Percentiles rank a stretch among this genome's conserved stretches.
phyloP scores from a whole-genome alignment of 2,888 invertebrate species.

The Stratiomys singularior region DNA sequence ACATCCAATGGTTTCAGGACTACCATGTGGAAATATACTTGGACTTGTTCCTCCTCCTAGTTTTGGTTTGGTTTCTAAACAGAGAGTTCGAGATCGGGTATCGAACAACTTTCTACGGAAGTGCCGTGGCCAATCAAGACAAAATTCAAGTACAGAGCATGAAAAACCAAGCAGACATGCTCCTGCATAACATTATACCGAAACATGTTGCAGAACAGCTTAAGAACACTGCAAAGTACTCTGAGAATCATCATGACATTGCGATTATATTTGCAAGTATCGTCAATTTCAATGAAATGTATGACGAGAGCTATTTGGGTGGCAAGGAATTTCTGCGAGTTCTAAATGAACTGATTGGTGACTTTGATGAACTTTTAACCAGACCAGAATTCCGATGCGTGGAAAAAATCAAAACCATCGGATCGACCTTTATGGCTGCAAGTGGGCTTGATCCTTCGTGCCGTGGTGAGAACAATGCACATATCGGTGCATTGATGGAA shows the following conservation, averaged over 20 bases:
- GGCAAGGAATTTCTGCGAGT: slow-evolving; percentile 95
- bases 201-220: slow-evolving; percentile 93
- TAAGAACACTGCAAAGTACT: slow-evolving; percentile 92
- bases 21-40: slow-evolving; percentile 81
- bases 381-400: slow-evolving; percentile 84
- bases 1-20: slow-evolving; percentile 62
- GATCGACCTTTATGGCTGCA: slow-evolving; percentile 97
- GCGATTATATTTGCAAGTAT: slow-evolving; percentile 97
- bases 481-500: slow-evolving; percentile 89
- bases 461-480: slow-evolving; percentile 74
- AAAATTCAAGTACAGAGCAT: slow-evolving; percentile 89
- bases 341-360: slow-evolving; percentile 93
- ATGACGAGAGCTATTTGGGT: slow-evolving; percentile 95
- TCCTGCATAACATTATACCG: slow-evolving; percentile 96
- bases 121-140: slow-evolving; percentile 88
- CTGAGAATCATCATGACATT: slow-evolving; percentile 91
- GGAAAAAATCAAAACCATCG: slow-evolving; percentile 98
- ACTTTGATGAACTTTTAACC: slow-evolving; percentile 93
- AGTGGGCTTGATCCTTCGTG: slow-evolving; percentile 89
- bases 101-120: slow-evolving; percentile 91
- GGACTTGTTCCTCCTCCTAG: slow-evolving; percentile 81
- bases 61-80: slow-evolving; percentile 92
- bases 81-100: slow-evolving; percentile 96
- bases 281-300: slow-evolving; percentile 97
- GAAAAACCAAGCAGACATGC: slow-evolving; percentile 96